Evolutionary conservation across 2,113 vertebrate species (phyloP), one percentile per base, ranked within the genome.

Genomic region (Gymnorhina tibicen): DNA sequence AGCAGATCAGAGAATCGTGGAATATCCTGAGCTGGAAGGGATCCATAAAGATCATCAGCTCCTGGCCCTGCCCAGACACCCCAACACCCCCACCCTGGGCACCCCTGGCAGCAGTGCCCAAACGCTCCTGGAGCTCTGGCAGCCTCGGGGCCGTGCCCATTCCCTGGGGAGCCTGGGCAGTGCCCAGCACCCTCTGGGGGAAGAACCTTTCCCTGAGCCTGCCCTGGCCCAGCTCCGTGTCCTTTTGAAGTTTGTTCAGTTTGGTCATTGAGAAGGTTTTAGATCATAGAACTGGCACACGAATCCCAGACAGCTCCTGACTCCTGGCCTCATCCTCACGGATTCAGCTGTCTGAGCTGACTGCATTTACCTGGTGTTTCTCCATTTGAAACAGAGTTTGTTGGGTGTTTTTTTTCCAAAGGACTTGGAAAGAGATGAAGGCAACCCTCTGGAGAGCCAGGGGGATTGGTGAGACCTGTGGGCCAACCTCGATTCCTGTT

Each of bases 41-140:
- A 56, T 28, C 23, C 24, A 30, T 1, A 10, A 10, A 16, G n/a
- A 56, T 47, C 7, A 56, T 16, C 12, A 64, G 0, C 41, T 0
- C 28, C 5, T 16, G 28, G 0, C 1, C n/a, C 49, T 85, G 28
- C 49, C 0, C 41, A 56, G 15, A n/a, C 41, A 0, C 19, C 69
- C 14, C 28, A 56, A 2, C 39, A 85, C 10, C 5, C 50, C 69
- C 82, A 55, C 18, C 28, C 69, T 74, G 59, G 0, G 14, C 78
- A 58, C 9, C 52, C 83, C 60, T 49, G 32, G 30, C 26, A 39
- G 28, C 0, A 0, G 0, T 58, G 24, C 8, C 62, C 44, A 50
- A 32, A 2, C 3, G 0, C 37, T 44, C 62, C 53, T 44, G 26
- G 44, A 86, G 72, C 62, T 67, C 44, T 58, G 83, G 50, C 82